Base-by-base conservation (phyloP, 2,797 vertebrate species). In the Ciconia nigra region DNA sequence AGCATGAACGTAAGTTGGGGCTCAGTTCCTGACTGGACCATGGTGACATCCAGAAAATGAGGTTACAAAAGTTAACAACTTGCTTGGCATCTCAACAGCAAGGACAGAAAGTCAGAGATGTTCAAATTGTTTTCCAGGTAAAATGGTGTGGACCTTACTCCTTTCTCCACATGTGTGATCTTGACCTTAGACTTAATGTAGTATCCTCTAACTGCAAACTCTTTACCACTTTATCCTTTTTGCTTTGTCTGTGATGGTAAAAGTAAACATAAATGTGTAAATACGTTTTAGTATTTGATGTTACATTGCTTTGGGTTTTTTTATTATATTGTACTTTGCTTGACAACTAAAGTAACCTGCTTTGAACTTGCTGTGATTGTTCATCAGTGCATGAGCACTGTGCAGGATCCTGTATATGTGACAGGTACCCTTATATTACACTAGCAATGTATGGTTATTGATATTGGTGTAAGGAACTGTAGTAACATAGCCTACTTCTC, bases 101-200 rank as follows among this genome's bases (percentile, higher is more conserved):
- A 46, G 58, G 46, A n/a, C 28, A 49, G 57, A 42, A 89, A 67
- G 62, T 8, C 3, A 3, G 33, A 44, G 33, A 29, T 22, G 9
- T 44, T 58, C 8, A 67, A 41, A 29, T 5, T 0, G 0, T 55
- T 78, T 63, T 37, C 10, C 26, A 83, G 58, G 33, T 91, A 41
- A 81, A 85, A 83, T 6, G 22, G 5, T 10, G 12, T 47, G 41
- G 37, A 4, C 49, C 13, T 61, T 73, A 15, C 13, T 65, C 14
- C 25, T 21, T 70, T 63, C 4, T 77, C 25, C 18, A 31, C 10
- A 0, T 21, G 17, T 1, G 0, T 37, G 11, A 18, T 63, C 9
- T 16, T 90, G 29, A 51, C 12, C 5, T 58, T 76, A 87, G 62
- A 33, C 3, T n/a, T 55, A 11, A 33, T 15, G 28, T 10, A 22